Conservation (phyloP, 2,113 vertebrate genomes). For the Rhinogobius similis region DNA sequence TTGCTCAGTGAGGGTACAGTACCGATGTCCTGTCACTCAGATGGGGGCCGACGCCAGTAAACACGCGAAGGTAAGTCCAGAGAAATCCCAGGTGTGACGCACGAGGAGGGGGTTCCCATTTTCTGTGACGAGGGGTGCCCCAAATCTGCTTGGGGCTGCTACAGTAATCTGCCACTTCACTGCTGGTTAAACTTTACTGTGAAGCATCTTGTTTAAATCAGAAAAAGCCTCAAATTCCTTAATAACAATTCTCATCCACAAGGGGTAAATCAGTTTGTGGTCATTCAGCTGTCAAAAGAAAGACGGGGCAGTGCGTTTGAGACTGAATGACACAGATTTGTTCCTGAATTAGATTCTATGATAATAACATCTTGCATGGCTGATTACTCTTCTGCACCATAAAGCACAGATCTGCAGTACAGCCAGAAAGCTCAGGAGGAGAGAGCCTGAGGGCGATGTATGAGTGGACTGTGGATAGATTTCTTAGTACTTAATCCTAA, state of each 20-base stretch:
- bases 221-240: background rate
- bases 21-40: slow-evolving; percentile 40
- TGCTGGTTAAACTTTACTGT: background rate
- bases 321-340: slow-evolving; percentile 9
- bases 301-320: background rate
- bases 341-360: slow-evolving; percentile 23
- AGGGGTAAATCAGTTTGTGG: too few relatives aligned
- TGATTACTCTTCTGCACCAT: slow-evolving; percentile 48
- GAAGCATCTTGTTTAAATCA: background rate
- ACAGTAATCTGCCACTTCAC: too few relatives aligned
- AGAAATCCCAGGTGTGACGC: slow-evolving; percentile 37
- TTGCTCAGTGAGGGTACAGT: slow-evolving; percentile 16
- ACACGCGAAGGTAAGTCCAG: slow-evolving; percentile 68
- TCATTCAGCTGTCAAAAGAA: background rate
- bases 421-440: slow-evolving; percentile 7
- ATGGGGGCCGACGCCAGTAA: slow-evolving; percentile 79
- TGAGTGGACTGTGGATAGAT: slow-evolving; percentile 7
- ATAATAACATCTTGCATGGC: slow-evolving; percentile 39
- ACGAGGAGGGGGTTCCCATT: slow-evolving; percentile 21
- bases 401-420: slow-evolving; percentile 41
- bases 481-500: too few relatives aligned
- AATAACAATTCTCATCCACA: background rate
- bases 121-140: slow-evolving; percentile 38
- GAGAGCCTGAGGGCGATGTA: background rate
- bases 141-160: background rate